A percentile compares a stretch with the other conserved stretches of the same genome.
Conservation (phyloP, 2,797 vertebrate species). For the Dipus sagitta region DNA sequence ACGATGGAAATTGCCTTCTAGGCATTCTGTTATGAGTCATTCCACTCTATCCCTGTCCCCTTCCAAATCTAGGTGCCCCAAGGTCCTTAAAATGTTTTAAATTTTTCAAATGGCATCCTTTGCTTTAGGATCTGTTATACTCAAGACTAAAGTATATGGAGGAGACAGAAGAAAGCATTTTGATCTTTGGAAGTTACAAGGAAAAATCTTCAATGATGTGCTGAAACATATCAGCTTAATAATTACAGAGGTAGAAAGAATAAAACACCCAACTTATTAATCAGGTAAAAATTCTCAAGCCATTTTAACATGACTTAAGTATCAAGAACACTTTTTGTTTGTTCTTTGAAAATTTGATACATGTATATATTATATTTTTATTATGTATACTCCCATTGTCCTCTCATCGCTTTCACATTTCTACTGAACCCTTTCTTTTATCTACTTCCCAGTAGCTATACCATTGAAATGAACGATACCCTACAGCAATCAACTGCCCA, state of each 20-base stretch:
- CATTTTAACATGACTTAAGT: background rate
- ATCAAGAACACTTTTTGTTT: no score
- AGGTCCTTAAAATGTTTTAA: background rate
- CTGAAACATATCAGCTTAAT: background rate
- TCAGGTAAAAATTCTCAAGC: background rate
- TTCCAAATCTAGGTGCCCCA: background rate
- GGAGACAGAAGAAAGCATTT: background rate
- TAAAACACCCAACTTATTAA: background rate
- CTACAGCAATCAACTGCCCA: no score
- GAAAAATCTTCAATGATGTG: background rate
- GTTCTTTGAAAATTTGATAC: background rate
- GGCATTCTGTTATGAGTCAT: background rate
- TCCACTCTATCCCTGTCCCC: background rate
- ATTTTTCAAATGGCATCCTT: background rate
- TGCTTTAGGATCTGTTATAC: background rate
- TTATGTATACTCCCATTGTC: background rate
- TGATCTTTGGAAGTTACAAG: background rate
- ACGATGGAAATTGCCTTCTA: conserved; percentile 1
- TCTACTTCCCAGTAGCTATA: no score
- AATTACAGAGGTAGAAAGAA: background rate
- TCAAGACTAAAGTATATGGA: background rate
- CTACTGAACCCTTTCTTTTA: no score
- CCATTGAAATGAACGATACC: no score
- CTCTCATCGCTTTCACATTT: no score
- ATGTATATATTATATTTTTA: background rate